phyloP scores from a whole-genome alignment of 2,113 vertebrate genomes.

The Cavia aperea region DNA sequence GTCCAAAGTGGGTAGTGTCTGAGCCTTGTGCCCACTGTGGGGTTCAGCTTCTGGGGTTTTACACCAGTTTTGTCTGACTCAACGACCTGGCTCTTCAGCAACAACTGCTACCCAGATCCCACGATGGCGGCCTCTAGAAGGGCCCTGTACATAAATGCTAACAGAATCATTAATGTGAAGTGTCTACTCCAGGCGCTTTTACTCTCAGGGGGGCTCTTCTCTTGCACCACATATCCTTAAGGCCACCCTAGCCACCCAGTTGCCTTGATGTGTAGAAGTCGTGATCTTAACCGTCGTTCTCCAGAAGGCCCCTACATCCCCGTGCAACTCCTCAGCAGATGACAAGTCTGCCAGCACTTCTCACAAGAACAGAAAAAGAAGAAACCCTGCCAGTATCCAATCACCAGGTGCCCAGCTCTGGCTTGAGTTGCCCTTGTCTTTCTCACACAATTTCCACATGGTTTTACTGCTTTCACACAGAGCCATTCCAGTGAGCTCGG shows the following conservation, averaged over 20 bases:
- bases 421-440: not conserved
- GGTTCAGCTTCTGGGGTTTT: not conserved
- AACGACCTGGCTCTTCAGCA: not conserved
- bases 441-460: not conserved
- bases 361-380: not conserved
- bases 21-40: not conserved
- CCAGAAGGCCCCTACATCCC: not conserved
- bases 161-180: not conserved
- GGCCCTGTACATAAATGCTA: not conserved
- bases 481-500: not conserved
- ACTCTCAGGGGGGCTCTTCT: not conserved
- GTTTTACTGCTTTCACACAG: not conserved
- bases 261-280: not conserved
- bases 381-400: not conserved
- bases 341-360: not conserved
- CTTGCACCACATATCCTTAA: not conserved
- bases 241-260: not conserved
- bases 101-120: not conserved
- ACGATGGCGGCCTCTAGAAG: not conserved
- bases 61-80: not conserved
- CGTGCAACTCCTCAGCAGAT: no score
- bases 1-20: not conserved
- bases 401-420: not conserved
- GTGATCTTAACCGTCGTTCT: not conserved
- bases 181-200: not conserved